phyloP scores from a whole-genome alignment of 2,888 invertebrate genomes.

The Drosophila nr. fundita region DNA sequence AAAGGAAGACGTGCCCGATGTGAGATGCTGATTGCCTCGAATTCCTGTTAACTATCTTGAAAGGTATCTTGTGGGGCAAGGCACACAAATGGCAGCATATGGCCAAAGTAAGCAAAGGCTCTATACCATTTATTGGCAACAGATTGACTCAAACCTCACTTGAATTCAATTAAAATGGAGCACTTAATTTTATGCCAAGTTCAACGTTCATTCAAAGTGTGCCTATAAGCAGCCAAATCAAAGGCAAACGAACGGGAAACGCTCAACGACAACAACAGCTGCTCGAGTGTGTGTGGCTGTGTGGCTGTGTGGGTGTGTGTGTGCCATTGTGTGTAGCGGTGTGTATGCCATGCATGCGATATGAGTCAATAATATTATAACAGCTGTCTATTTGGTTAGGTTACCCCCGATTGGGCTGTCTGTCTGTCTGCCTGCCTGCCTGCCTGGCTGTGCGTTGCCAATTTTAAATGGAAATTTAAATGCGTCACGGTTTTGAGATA shows the following conservation, averaged over 20 bases:
- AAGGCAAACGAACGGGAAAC: conserved; percentile 44
- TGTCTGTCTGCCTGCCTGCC: conserved; percentile 1
- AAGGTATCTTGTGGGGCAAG: conserved; percentile 11
- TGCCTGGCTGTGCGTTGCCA: conserved; percentile 40
- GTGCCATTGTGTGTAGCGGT: conserved; percentile 28
- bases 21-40: conserved; percentile 28
- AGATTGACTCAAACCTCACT: conserved; percentile 44
- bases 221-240: conserved; percentile 61
- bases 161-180: conserved; percentile 78
- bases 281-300: conserved; percentile 29
- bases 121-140: conserved; percentile 55
- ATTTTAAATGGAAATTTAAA: conserved; percentile 72
- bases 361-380: conserved; percentile 79
- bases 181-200: conserved; percentile 78
- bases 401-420: conserved; percentile 19
- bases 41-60: conserved; percentile 8
- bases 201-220: conserved; percentile 59
- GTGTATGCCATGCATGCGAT: conserved; percentile 66
- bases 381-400: conserved; percentile 69
- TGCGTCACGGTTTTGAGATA: conserved; percentile 38
- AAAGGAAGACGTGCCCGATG: conserved; percentile 22
- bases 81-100: conserved; percentile 68
- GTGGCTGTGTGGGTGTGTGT: conserved; percentile 11
- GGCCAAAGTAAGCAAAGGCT: conserved; percentile 37
- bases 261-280: conserved; percentile 49